These are phyloP conservation scores for Oostethus manadensis DNA, from an alignment of 2,113 vertebrate species.

Conservation along the genomic window DNA sequence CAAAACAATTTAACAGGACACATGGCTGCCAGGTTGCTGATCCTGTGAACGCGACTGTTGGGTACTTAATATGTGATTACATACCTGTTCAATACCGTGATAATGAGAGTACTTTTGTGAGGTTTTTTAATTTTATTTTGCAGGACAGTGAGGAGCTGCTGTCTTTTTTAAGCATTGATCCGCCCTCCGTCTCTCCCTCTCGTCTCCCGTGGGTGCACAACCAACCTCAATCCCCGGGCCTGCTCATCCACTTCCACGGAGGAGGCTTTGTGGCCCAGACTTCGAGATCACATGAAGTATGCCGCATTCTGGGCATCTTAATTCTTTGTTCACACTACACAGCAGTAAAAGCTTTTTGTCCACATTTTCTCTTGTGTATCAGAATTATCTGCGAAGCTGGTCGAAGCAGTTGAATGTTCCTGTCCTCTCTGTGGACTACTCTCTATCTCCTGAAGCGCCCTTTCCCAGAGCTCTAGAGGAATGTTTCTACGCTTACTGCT, in stretches of 20 bases:
- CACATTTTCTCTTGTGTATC: background rate
- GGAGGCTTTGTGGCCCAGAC: constrained; percentile 91
- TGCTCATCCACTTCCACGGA: constrained; percentile 84
- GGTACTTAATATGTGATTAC: no score
- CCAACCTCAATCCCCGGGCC: constrained; percentile 65
- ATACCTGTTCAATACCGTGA: background rate
- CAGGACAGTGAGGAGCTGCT: constrained; percentile 80
- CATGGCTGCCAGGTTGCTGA: no score
- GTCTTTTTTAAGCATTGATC: constrained; percentile 60
- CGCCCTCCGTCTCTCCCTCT: constrained; percentile 56
- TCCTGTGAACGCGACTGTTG: no score
- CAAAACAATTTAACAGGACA: no score
- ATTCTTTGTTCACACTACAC: background rate
- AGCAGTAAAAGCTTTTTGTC: no score
- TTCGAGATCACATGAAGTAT: constrained; percentile 83
- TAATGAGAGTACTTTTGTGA: background rate
- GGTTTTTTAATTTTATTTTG: background rate
- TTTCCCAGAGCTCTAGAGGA: constrained; percentile 87
- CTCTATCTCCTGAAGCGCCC: constrained; percentile 83
- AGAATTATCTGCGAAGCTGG: constrained; percentile 84
- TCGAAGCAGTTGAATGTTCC: constrained; percentile 78
- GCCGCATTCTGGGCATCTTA: background rate
- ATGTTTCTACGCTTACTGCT: constrained; percentile 90
- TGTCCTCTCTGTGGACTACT: constrained; percentile 85
- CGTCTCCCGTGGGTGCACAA: constrained; percentile 62